phyloP scores from a whole-genome alignment of 2,113 vertebrate species.

The Damaliscus lunatus region DNA sequence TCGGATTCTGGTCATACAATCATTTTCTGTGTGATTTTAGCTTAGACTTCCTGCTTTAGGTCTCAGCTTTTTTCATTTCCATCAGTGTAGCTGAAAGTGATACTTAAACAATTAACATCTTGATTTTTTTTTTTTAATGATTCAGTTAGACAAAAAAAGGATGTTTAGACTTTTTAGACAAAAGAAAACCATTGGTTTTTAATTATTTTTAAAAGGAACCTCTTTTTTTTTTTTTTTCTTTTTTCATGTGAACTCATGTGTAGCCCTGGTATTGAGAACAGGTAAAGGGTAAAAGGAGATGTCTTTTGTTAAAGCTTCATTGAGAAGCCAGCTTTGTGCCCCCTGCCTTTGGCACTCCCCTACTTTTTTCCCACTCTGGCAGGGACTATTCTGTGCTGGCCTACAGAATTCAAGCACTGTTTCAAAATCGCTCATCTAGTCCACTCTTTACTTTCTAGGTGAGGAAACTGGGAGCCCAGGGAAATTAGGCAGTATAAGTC shows the following conservation, averaged over 20 bases:
- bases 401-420: neutral
- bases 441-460: neutral
- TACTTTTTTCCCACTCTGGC: neutral
- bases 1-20: neutral
- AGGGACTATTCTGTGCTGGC: neutral
- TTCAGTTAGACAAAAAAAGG: neutral
- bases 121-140: neutral
- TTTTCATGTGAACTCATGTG: neutral
- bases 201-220: neutral
- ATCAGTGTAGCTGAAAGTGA: neutral
- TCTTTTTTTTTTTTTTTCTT: neutral
- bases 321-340: neutral
- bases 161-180: neutral
- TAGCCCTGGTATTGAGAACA: neutral
- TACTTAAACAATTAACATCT: neutral
- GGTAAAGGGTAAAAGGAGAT: neutral
- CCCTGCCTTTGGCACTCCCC: neutral
- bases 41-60: neutral
- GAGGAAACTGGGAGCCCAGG: neutral
- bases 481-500: neutral
- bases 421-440: neutral
- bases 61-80: neutral
- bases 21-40: neutral
- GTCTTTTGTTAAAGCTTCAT: neutral
- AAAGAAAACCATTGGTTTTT: neutral